Evolutionary conservation across 1,140 invertebrate genomes (phyloP).

Genomic region (Mesaphorura yosii): DNA sequence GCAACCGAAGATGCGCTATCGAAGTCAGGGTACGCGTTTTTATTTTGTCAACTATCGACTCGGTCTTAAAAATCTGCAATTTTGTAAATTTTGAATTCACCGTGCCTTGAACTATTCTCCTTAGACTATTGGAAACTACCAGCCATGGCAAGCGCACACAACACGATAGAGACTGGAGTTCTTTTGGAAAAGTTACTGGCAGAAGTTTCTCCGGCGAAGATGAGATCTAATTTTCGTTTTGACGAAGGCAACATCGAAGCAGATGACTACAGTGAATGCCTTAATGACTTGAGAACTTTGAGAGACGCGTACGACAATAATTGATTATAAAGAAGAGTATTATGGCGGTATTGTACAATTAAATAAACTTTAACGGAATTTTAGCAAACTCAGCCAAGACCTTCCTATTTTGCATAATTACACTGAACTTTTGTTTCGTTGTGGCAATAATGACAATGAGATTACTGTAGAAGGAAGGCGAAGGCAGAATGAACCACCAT

Average conservation of each 20-base stretch:
- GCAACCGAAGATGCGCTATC: neutral
- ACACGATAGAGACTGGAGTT: neutral
- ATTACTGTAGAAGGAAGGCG: no score
- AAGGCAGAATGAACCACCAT: no score
- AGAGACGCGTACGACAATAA: slow-evolving; percentile 11
- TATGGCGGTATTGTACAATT: no score
- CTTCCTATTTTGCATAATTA: no score
- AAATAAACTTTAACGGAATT: no score
- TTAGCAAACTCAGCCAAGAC: no score
- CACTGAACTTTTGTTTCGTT: no score
- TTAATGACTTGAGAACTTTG: slow-evolving; percentile 12
- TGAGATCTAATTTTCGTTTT: neutral
- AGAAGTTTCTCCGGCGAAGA: neutral
- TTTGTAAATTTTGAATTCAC: neutral
- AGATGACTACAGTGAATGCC: slow-evolving; percentile 17
- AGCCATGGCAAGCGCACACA: slow-evolving; percentile 12
- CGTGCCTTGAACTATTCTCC: neutral
- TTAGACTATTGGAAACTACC: neutral
- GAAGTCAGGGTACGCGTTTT: neutral
- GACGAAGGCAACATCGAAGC: slow-evolving; percentile 10
- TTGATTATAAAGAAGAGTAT: no score
- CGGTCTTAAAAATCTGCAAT: neutral
- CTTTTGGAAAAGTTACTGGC: slow-evolving; percentile 1
- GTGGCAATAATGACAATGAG: no score
- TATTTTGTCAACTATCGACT: neutral